Evolutionary conservation across 2,888 invertebrate species (phyloP).

Genomic region (Ellobium chinense): DNA sequence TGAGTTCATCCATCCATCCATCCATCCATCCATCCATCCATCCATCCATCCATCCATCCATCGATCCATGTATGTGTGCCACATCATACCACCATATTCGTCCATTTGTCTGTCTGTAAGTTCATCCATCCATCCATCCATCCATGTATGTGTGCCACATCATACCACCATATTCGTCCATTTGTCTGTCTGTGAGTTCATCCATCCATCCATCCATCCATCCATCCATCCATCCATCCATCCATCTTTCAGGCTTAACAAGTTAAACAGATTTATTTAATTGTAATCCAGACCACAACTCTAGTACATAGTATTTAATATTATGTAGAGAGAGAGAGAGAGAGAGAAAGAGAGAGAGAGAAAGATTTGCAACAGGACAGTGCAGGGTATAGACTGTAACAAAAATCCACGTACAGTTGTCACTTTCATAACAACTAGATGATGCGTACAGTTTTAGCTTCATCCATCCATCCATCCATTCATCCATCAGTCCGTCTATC

Average conservation of each 20-base stretch:
- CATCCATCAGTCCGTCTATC: conserved; percentile 6
- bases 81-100: too few species aligned
- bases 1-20: not conserved
- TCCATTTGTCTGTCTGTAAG: not conserved
- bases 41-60: not conserved
- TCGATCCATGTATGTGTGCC: not conserved
- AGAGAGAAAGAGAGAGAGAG: too few species aligned
- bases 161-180: not conserved
- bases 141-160: not conserved
- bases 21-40: not conserved
- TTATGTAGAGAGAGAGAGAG: too few species aligned
- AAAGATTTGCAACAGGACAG: too few species aligned
- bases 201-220: not conserved
- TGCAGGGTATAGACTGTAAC: too few species aligned
- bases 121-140: not conserved
- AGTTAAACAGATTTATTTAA: too few species aligned
- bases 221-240: not conserved
- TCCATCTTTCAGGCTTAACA: not conserved
- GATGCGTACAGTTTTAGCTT: too few species aligned
- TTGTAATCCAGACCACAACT: too few species aligned
- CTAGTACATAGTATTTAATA: too few species aligned
- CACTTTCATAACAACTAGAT: too few species aligned
- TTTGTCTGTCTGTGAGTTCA: not conserved
- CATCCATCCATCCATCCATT: too few species aligned
- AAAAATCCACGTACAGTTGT: too few species aligned